Conservation (phyloP, 2,888 invertebrate genomes). For the Lepas anatifera region DNA sequence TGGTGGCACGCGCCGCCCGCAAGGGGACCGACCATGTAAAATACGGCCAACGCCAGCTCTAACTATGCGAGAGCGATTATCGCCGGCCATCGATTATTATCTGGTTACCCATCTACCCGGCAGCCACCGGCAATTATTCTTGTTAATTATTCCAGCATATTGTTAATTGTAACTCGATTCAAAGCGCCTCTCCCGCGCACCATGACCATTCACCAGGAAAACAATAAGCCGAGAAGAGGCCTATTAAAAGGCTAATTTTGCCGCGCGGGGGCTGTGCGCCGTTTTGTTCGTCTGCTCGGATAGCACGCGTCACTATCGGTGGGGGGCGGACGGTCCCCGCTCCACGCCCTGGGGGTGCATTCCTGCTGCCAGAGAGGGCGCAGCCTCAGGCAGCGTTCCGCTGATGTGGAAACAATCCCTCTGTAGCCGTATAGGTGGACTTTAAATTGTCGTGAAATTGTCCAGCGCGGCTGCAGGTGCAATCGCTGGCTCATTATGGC, state of each 20-base stretch:
- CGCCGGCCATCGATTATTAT: background rate
- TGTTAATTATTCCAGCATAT: slow-evolving; percentile 12
- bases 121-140: slow-evolving; percentile 1
- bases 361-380: too few species aligned
- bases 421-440: background rate
- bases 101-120: background rate
- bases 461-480: too few species aligned
- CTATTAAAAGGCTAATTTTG: slow-evolving; percentile 11
- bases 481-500: too few species aligned
- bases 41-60: background rate
- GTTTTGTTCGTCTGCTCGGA: background rate
- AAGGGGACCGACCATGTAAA: background rate
- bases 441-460: background rate
- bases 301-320: background rate
- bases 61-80: background rate
- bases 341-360: background rate
- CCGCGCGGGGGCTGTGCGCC: background rate
- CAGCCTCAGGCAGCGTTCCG: too few species aligned
- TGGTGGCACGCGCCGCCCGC: slow-evolving; percentile 1
- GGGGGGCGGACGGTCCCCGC: background rate
- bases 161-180: slow-evolving; percentile 12
- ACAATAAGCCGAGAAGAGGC: slow-evolving; percentile 8
- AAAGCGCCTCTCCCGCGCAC: background rate
- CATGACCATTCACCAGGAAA: background rate
- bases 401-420: too few species aligned